Evolutionary conservation across 1,140 invertebrate genomes (phyloP), one percentile per base, ranked within the genome.

Genomic region (Drosophila gunungcola): DNA sequence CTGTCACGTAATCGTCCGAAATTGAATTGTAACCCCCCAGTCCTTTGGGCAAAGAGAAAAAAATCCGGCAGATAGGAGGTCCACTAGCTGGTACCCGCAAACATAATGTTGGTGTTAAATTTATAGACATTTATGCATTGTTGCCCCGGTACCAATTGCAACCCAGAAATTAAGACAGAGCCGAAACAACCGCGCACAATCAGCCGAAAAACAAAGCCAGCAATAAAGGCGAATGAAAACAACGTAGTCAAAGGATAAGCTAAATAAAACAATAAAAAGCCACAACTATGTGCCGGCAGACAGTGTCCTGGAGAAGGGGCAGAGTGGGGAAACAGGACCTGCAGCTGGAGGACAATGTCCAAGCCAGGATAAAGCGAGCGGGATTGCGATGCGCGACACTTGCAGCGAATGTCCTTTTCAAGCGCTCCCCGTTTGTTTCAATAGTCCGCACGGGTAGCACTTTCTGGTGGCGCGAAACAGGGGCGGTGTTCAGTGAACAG

Each of bases 321-420:
- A n/a, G 4, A 27, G 38, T 42, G 48, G n/a, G n/a, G n/a, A 2
- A n/a, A 4, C n/a, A 10, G 48, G 48, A 16, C 48, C 9, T 42
- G 32, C 12, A 39, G 13, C 32, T 41, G 41, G 43, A 25, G 52
- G 48, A 78, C 62, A 78, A 63, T 68, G 69, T 72, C 56, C 74
- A 67, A 62, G 54, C 60, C 67, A 67, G 62, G 78, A 88, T 76
- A 88, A 89, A 79, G 61, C 73, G 39, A 36, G n/a, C 69, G 53
- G 52, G 45, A 73, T 73, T 81, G 78, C 78, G 80, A 73, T 64
- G 62, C 63, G 79, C 80, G 79, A 88, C 76, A 88, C 80, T 88
- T 86, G 75, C 83, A 86, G 62, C 74, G 75, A 86, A 86, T 86
- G 82, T 86, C 73, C 82, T 62, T 86, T 80, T 64, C 75, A 67